Evolutionary conservation across 2,113 vertebrate genomes (phyloP), one percentile per base, ranked within the genome.

Genomic region (Progne subis): DNA sequence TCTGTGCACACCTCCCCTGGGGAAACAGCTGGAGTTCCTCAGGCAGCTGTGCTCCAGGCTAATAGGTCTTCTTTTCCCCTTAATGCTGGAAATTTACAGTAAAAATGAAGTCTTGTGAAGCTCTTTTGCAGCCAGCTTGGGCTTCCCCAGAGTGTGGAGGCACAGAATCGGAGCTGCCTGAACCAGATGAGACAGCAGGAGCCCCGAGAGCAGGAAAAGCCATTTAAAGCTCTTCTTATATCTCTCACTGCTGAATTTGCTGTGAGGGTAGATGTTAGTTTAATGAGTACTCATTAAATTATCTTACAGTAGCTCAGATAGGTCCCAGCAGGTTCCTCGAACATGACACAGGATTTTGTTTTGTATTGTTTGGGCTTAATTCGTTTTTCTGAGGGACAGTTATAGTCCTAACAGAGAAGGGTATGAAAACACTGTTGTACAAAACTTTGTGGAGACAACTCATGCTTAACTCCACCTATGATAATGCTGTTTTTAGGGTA

Each of bases 201-300:
- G 90, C 93, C 88, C 76, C 14, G 20, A 86, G 94, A 95, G 94
- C 81, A 92, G 92, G 34, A 91, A 93, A 76, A 97, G 53, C 77
- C 88, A 92, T 95, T 96, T 95, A 94, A 79, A 96, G 70, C 94
- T 94, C 88, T 82, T 89, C 77, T 91, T 61, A 0, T 64, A 32
- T 92, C 83, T 89, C 86, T 85, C 83, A 79, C 74, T 94, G 88
- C 81, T 21, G 74, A 94, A 85, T 78, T 79, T 91, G 83, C 95
- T 96, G 91, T 91, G 80, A 92, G 96, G 91, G 86, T 87, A 88
- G 96, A 95, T 96, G 92, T 92, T 96, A 94, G 94, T 95, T 96
- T 96, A 96, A 95, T 96, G 96, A 96, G 78, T 77, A 59, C 91
- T 96, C 96, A 94, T 97, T 96, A 96, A 94, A 96, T 81, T 92